Base-by-base conservation (phyloP, 2,888 invertebrate genomes). In the Diarsia brunnea region DNA sequence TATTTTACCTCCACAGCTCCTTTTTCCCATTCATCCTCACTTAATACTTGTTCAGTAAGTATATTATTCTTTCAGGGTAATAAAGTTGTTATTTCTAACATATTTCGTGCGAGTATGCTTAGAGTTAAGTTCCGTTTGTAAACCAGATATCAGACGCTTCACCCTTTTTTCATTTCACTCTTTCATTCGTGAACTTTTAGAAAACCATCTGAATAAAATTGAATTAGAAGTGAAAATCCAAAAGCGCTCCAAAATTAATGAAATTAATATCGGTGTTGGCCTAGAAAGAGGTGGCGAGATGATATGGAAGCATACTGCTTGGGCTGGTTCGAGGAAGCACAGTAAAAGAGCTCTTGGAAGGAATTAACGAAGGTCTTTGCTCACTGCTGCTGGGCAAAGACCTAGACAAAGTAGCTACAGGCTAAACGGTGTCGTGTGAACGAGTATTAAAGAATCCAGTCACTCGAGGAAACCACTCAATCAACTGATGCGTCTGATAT, bases 21-120 rank as follows among this genome's bases (percentile, higher is more conserved):
- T 31, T 31, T 75, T 21, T n/a, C 11, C 19, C 75, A 43, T 49
- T 27, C 27, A 24, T 70, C n/a, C 43, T 70, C 49, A 43, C 58
- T 75, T 70, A 70, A 45, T 79, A 75, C 58, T 70, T 79, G n/a
- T 71, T 79, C 70, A 21, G 49, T n/a, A 31, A 49, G 58, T 49
- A 58, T 49, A 49, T 58, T 71, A 75, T 79, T 49, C 79, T 75
- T 75, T 24, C 49, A 75, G 12, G 58, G 43, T 58, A 69, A 75
- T 79, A 75, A 79, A 79, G 38, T 75, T 69, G 43, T 69, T 75
- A 69, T 79, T 68, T 49, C 70, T 60, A 72, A 72, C n/a, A 80
- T 60, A 80, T 73, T 80, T 80, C 58, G 21, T 51, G 49, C 55
- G n/a, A 78, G 55, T 69, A 43, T 49, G 24, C 60, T 79, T 68